A percentile compares a stretch with the other conserved stretches of the same genome.
phyloP scores from a whole-genome alignment of 2,797 vertebrate genomes.

The Melanotaenia pygmaea region DNA sequence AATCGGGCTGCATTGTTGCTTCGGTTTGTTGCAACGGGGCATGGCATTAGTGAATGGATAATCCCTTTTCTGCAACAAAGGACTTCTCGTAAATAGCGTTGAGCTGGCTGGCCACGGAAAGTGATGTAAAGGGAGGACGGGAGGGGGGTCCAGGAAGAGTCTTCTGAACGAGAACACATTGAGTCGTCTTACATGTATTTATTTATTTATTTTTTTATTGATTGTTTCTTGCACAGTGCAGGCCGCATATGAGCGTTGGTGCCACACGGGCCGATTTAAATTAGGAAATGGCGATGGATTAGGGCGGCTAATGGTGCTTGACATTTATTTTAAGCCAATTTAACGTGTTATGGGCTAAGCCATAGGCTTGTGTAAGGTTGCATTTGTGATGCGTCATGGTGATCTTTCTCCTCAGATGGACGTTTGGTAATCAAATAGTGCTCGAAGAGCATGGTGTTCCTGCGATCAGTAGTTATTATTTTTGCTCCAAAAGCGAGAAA shows the following conservation, averaged over 20 bases:
- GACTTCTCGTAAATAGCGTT: slow-evolving; percentile 80
- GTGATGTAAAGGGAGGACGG: slow-evolving; percentile 35
- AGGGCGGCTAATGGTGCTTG: slow-evolving; percentile 60
- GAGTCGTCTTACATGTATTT: slow-evolving; percentile 7
- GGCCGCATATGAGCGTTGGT: slow-evolving; percentile 31
- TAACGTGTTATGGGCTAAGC: slow-evolving; percentile 59
- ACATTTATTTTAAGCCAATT: slow-evolving; percentile 75
- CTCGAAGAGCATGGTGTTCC: slow-evolving; percentile 28
- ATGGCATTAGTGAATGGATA: slow-evolving; percentile 76
- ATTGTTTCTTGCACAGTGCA: slow-evolving; percentile 22
- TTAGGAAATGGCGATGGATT: slow-evolving; percentile 64
- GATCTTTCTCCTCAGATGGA: slow-evolving; percentile 48
- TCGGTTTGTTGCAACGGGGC: slow-evolving; percentile 67
- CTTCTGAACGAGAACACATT: slow-evolving; percentile 38
- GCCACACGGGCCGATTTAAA: slow-evolving; percentile 47
- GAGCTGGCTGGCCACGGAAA: slow-evolving; percentile 69
- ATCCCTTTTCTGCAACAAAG: slow-evolving; percentile 85
- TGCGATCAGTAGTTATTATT: background rate
- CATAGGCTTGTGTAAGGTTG: slow-evolving; percentile 60
- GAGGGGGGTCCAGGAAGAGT: slow-evolving; percentile 48
- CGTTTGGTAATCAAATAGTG: background rate
- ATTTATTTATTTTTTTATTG: background rate
- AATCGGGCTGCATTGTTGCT: slow-evolving; percentile 51
- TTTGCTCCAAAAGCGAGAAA: slow-evolving; percentile 8
- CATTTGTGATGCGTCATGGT: slow-evolving; percentile 71